Base-by-base conservation (phyloP, 2,113 vertebrate species). In the Ammodytes dubius region DNA sequence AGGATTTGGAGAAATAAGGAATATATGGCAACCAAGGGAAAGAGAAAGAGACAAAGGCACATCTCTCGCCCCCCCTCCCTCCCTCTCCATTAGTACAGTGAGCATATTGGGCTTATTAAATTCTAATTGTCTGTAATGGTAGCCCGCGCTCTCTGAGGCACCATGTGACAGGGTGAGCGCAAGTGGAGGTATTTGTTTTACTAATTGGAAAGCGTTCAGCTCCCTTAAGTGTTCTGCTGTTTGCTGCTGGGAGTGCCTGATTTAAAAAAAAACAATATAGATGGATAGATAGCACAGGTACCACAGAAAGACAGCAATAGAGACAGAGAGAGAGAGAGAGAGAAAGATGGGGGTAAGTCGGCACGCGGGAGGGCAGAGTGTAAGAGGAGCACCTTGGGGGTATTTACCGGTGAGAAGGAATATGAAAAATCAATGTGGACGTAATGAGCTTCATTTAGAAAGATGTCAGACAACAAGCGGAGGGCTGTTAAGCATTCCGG, bases 401-500 rank as follows among this genome's bases (percentile, higher is more conserved):
- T 92, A 90, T 94, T 93, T 92, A 92, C 91, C 59, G 60, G 72
- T 82, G 85, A 89, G 92, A 79, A 88, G 64, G 90, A 91, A 92
- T 94, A 94, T 94, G 90, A 94, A 91, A 93, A 93, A 94, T 94
- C 93, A 93, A 93, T 94, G 88, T 91, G 86, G 81, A 88, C 89
- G 88, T 94, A 91, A 94, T 94, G 91, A 92, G 92, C 89, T 93
- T 90, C 89, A 91, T 94, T 93, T 91, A 91, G 87, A 93, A 90
- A 90, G 90, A 91, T 93, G 90, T 91, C 91, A 90, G 89, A 86
- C 82, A 27, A 78, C 76, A 42, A 70, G 88, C 67, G 39, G 68
- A 80, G 75, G 81, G 70, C 82, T 87, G 79, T 87, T 93, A 86
- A 91, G 82, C 88, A 87, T 75, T 58, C 88, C 60, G 79, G 77